phyloP scores from a whole-genome alignment of 1,140 invertebrate genomes.

The Drosophila pachea region DNA sequence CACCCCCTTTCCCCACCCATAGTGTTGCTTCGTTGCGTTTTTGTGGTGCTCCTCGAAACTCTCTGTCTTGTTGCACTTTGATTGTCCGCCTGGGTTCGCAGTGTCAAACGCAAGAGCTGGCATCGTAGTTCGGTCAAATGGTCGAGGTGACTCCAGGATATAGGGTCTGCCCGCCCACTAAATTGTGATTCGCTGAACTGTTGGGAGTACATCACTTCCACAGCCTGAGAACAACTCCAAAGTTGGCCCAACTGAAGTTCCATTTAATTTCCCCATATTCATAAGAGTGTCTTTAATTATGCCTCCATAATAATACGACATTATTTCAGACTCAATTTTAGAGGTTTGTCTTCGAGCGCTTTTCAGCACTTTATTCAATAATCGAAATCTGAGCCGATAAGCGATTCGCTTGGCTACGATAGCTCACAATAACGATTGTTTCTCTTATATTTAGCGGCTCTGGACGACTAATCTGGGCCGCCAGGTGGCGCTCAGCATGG shows the following conservation, averaged over 20 bases:
- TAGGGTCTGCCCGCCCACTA: no score
- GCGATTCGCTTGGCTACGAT: conserved; percentile 62
- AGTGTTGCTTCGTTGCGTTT: conserved; percentile 42
- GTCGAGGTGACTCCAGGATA: no score
- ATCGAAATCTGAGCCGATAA: conserved; percentile 61
- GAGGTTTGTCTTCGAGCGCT: conserved; percentile 4
- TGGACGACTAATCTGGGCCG: background rate
- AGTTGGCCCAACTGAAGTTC: background rate
- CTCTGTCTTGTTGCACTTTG: conserved; percentile 54
- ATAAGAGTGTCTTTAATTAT: background rate
- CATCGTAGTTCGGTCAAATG: no score
- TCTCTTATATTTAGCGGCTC: no score
- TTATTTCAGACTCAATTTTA: no score
- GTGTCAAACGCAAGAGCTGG: conserved; percentile 55
- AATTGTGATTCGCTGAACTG: no score
- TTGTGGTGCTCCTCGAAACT: conserved; percentile 52
- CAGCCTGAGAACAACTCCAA: no score
- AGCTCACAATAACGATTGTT: conserved; percentile 38
- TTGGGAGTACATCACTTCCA: no score
- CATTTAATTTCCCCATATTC: background rate
- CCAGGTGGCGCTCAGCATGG: conserved; percentile 4
- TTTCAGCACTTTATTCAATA: conserved; percentile 20
- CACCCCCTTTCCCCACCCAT: conserved; percentile 3
- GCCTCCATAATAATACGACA: background rate
- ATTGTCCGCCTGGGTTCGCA: conserved; percentile 40